Evolutionary conservation across 2,113 vertebrate genomes (phyloP), one percentile per base, ranked within the genome.

Genomic region (Cisticola juncidis): DNA sequence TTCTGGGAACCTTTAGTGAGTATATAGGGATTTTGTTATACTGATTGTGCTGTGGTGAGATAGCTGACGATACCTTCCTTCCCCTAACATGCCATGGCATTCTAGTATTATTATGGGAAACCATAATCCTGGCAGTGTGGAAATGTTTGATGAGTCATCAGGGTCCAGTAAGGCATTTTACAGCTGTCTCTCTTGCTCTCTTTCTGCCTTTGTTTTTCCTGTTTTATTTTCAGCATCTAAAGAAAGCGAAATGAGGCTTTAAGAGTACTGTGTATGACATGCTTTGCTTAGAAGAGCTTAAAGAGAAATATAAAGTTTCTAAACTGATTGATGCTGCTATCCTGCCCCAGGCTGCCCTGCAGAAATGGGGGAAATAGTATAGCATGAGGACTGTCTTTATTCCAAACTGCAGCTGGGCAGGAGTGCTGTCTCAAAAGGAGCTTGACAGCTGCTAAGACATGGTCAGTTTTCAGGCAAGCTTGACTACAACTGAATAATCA

Each of bases 381-480:
- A 64, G n/a, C 1, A 1, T 0, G 0, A n/a, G 40, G 23, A 6
- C 9, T 40, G 15, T 29, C 76, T 82, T 86, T 73, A 73, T 77
- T 25, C 26, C 57, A 54, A 21, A 31, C 13, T 57, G 36, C 24
- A 57, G 25, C 20, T 78, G 23, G n/a, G 33, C 69, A 74, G 23
- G 36, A 69, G 35, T 1, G 0, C 11, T 61, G 22, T 9, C 45
- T 66, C 50, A 38, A 60, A 70, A 13, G 0, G 0, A 79, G 19
- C 23, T 64, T 2, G 0, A 2, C 70, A 65, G 48, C 9, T 0
- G 0, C 28, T 5, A 58, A 70, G 44, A 6, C 9, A 28, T 3
- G 3, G 17, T 50, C 54, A 12, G 5, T 44, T 80, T 73, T 65
- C 45, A 83, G 42, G 11, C 11, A 81, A 66, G 38, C 13, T 47